Conservation (phyloP, 1,140 invertebrate genomes). For the Elymnias hypermnestra region DNA sequence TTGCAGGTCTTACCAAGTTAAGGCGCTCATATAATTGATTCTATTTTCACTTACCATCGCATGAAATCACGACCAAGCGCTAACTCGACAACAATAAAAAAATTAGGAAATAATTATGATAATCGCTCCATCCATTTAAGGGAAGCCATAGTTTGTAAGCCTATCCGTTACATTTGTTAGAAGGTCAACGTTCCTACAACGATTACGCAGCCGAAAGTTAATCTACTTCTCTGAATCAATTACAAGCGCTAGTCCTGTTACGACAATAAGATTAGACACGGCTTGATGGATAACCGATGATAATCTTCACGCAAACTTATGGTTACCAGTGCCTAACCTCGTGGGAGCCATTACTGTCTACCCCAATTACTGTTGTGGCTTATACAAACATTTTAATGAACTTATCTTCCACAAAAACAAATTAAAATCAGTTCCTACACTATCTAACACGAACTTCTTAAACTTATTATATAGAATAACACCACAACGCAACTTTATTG, state of each 20-base stretch:
- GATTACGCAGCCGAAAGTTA: constrained; percentile 48
- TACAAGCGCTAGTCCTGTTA: constrained; percentile 41
- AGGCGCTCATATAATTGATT: too few relatives aligned
- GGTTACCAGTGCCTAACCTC: constrained; percentile 13
- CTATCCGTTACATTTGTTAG: constrained; percentile 27
- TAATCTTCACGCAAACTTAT: constrained; percentile 36
- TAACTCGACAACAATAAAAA: too few relatives aligned
- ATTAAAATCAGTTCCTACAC: background rate
- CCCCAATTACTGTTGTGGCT: constrained; percentile 14
- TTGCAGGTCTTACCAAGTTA: too few relatives aligned
- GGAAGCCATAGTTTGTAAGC: constrained; percentile 46
- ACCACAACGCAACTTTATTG: too few relatives aligned
- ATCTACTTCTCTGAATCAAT: constrained; percentile 49
- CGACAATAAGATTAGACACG: constrained; percentile 40
- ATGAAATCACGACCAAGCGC: too few relatives aligned
- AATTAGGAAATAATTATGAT: too few relatives aligned
- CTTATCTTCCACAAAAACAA: too few relatives aligned
- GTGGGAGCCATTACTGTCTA: constrained; percentile 9
- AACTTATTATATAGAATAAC: too few relatives aligned
- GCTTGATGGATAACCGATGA: constrained; percentile 36
- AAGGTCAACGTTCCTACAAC: constrained; percentile 37
- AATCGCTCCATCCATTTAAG: constrained; percentile 60
- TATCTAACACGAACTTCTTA: too few relatives aligned
- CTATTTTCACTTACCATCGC: too few relatives aligned
- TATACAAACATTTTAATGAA: constrained; percentile 9